Evolutionary conservation across 1,140 invertebrate species (phyloP).

Genomic region (Plodia interpunctella): DNA sequence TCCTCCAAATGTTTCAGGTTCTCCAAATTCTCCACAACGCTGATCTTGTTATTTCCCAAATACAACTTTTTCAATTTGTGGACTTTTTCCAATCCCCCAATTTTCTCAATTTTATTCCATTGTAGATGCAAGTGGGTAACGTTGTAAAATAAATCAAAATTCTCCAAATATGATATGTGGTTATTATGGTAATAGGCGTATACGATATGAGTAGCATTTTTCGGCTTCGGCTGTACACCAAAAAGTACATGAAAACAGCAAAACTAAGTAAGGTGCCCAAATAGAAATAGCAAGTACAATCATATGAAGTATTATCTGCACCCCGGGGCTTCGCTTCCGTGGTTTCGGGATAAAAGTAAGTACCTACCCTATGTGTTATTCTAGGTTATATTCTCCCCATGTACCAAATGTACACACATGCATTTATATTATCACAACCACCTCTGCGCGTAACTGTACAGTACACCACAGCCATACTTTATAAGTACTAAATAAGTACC

Average conservation of each 20-base stretch:
- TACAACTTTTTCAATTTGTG: constrained; percentile 81
- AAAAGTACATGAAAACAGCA: constrained; percentile 28
- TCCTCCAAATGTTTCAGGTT: constrained; percentile 78
- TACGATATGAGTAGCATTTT: constrained; percentile 71
- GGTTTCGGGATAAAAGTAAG: too few relatives aligned
- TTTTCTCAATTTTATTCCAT: constrained; percentile 81
- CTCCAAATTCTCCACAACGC: constrained; percentile 82
- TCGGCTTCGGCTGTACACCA: constrained; percentile 71
- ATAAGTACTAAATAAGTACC: too few relatives aligned
- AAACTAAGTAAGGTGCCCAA: background rate
- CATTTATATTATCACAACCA: too few relatives aligned
- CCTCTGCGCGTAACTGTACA: too few relatives aligned
- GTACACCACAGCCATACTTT: too few relatives aligned
- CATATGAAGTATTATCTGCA: too few relatives aligned
- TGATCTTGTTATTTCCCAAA: constrained; percentile 82
- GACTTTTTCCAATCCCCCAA: constrained; percentile 79
- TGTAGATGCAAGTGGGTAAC: constrained; percentile 83
- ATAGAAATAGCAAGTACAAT: too few relatives aligned
- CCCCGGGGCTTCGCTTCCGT: too few relatives aligned
- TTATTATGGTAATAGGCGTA: constrained; percentile 84
- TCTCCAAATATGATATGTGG: constrained; percentile 78
- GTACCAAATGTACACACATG: too few relatives aligned
- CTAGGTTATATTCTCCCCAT: too few relatives aligned
- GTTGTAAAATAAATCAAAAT: constrained; percentile 78
- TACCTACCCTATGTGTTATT: too few relatives aligned